Conservation (phyloP, 2,113 vertebrate genomes). For the Nesospiza acunhae region DNA sequence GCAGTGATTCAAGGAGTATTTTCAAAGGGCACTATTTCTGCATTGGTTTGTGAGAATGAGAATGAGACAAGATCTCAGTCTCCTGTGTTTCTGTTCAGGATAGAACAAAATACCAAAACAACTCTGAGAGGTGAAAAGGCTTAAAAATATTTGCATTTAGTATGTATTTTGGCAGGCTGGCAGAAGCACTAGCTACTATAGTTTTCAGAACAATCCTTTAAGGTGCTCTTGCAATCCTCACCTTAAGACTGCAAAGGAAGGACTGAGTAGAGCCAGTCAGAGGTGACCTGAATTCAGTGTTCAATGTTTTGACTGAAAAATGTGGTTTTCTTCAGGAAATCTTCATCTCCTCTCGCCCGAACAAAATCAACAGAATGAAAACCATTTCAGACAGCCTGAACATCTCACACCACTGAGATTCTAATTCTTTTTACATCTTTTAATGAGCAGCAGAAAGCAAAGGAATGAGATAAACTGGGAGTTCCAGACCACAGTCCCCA, state of each 20-base stretch:
- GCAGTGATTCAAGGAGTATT: not conserved
- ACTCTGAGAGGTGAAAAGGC: not conserved
- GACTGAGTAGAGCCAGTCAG: not conserved
- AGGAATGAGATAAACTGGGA: not conserved
- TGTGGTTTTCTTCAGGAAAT: not conserved
- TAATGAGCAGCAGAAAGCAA: conserved; percentile 10
- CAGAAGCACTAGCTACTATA: fast-evolving
- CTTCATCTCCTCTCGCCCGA: not conserved
- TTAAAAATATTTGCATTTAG: not conserved
- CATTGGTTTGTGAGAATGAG: not conserved
- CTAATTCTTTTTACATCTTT: not conserved
- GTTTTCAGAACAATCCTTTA: not conserved
- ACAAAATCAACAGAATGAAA: not conserved
- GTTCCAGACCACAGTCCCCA: not conserved
- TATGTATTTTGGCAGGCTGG: not conserved
- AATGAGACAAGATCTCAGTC: not conserved
- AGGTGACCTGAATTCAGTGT: not conserved
- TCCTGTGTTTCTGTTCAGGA: not conserved
- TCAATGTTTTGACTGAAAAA: not conserved
- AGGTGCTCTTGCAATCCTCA: not conserved
- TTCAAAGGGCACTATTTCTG: not conserved
- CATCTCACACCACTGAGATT: not conserved
- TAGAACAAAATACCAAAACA: not conserved
- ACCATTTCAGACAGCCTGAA: not conserved
- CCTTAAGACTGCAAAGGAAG: not conserved